A percentile compares a stretch with the other conserved stretches of the same genome.
phyloP scores from a whole-genome alignment of 2,113 vertebrate species.

The Microcebus lehilahytsara region DNA sequence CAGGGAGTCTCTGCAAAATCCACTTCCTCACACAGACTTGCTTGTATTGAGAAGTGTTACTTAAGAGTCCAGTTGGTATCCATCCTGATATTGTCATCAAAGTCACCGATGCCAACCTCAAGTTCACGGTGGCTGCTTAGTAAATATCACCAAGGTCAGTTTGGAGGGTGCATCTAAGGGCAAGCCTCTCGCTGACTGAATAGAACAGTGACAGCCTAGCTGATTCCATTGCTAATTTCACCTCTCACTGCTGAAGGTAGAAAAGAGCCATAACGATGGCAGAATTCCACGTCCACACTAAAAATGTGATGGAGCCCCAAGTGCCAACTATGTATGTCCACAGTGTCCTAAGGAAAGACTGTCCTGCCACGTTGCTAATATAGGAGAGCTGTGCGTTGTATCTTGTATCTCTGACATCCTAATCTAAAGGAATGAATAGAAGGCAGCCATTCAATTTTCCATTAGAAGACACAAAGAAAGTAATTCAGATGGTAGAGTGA shows the following conservation, averaged over 20 bases:
- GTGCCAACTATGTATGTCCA: neutral
- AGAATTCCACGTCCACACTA: neutral
- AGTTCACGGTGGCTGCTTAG: neutral
- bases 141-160: neutral
- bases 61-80: neutral
- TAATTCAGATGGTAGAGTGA: conserved; percentile 1
- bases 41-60: neutral
- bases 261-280: neutral
- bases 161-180: neutral
- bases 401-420: neutral
- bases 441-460: neutral
- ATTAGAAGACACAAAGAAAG: conserved; percentile 16
- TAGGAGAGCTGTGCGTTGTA: neutral
- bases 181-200: neutral
- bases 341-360: neutral
- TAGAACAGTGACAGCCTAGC: neutral
- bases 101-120: neutral
- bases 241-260: neutral
- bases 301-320: neutral
- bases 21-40: neutral
- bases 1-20: neutral
- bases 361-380: neutral
- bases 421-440: neutral
- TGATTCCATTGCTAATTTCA: neutral
- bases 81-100: neutral